phyloP scores from a whole-genome alignment of 2,113 vertebrate genomes.

The Reinhardtius hippoglossoides region DNA sequence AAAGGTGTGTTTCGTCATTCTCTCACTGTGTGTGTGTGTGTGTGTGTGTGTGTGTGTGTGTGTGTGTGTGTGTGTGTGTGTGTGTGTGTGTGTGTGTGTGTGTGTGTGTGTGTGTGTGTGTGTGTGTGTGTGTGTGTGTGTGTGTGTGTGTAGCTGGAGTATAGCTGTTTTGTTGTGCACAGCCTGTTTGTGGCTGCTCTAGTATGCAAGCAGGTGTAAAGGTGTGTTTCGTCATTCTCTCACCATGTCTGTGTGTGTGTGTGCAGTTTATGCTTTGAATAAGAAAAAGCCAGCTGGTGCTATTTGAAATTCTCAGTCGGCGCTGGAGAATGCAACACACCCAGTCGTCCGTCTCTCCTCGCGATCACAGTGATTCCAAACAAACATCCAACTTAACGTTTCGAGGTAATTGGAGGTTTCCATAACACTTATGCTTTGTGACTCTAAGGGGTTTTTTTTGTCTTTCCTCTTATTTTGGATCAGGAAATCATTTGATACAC shows the following conservation, averaged over 20 bases:
- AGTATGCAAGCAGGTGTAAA: conserved; percentile 39
- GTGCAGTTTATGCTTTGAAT: conserved; percentile 58
- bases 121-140: not conserved
- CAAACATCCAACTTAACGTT: conserved; percentile 42
- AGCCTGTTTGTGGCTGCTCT: not conserved
- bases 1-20: no score
- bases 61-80: not conserved
- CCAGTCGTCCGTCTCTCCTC: conserved; percentile 17
- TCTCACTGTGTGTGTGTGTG: no score
- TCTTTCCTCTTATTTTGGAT: not conserved
- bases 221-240: conserved; percentile 53
- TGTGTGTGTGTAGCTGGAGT: not conserved
- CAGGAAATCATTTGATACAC: conserved; percentile 38
- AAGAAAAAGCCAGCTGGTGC: conserved; percentile 65
- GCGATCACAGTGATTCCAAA: conserved; percentile 20
- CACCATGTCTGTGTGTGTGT: not conserved
- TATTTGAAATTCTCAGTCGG: conserved; percentile 58
- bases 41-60: conserved; percentile 3
- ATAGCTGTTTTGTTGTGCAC: not conserved
- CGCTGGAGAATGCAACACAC: conserved; percentile 37
- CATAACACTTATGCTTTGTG: conserved; percentile 7
- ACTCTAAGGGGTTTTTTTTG: not conserved
- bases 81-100: not conserved
- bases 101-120: not conserved
- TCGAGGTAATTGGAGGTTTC: conserved; percentile 6